These are phyloP conservation scores for Malurus cyaneus DNA, from an alignment of 2,113 vertebrate species.

Conservation along the genomic window DNA sequence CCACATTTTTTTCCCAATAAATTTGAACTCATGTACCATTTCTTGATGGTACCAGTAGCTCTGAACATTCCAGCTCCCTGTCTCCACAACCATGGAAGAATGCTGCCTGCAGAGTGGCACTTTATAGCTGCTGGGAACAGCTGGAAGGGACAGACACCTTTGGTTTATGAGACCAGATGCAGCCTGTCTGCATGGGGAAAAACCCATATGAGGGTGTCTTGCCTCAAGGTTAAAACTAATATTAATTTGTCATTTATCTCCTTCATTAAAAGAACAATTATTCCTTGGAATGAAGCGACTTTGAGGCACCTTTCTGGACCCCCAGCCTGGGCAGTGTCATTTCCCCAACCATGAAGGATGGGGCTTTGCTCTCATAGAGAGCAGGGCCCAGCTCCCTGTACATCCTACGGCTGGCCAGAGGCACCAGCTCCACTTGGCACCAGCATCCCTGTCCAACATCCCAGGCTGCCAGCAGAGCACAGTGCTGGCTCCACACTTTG, in stretches of 20 bases:
- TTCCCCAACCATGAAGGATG: background rate
- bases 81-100: background rate
- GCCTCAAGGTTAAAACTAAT: background rate
- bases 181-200: background rate
- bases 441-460: fast-evolving
- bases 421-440: background rate
- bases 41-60: background rate
- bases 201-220: background rate
- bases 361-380: background rate
- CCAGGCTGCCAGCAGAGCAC: background rate
- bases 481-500: background rate
- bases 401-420: fast-evolving
- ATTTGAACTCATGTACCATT: background rate
- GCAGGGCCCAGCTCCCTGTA: background rate
- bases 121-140: background rate
- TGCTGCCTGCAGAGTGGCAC: background rate
- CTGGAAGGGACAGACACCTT: background rate
- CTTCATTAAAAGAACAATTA: background rate
- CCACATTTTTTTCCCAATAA: background rate
- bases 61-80: background rate
- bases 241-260: background rate
- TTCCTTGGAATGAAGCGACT: background rate
- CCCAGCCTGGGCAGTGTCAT: background rate
- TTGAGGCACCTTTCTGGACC: background rate
- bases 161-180: background rate